Conservation (phyloP, 2,113 vertebrate species). For the Pungitius pungitius region DNA sequence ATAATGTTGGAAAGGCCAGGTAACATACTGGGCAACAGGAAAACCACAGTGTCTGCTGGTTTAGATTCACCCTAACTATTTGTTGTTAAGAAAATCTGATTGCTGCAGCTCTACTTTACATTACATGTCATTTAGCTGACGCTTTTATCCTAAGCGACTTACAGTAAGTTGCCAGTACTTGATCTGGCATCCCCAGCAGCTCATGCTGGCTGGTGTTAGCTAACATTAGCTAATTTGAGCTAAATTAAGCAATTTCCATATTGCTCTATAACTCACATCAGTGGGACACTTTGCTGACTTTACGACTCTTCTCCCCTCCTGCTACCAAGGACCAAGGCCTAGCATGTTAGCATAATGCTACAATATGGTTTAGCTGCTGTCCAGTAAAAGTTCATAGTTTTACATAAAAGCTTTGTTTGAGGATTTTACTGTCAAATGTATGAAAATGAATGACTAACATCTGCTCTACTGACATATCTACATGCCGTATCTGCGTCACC, state of each 20-base stretch:
- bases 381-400: background rate
- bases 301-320: background rate
- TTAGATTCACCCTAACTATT: background rate
- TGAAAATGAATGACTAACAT: background rate
- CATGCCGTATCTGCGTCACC: slow-evolving; percentile 18
- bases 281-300: background rate
- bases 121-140: no score
- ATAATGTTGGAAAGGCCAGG: background rate
- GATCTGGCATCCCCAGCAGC: background rate
- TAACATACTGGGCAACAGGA: background rate
- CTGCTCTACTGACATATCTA: no score
- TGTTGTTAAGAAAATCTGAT: no score
- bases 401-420: background rate
- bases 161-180: no score
- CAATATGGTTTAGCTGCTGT: background rate
- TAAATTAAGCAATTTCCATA: background rate
- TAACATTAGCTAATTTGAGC: background rate
- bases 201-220: background rate
- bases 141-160: no score
- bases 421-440: background rate
- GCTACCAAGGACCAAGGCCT: no score
- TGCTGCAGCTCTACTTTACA: background rate
- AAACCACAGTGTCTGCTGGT: background rate
- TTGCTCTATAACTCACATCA: background rate
- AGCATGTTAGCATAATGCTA: background rate